These are phyloP conservation scores for Cotesia congregata DNA, from an alignment of 2,888 invertebrate species.

Conservation along the genomic window DNA sequence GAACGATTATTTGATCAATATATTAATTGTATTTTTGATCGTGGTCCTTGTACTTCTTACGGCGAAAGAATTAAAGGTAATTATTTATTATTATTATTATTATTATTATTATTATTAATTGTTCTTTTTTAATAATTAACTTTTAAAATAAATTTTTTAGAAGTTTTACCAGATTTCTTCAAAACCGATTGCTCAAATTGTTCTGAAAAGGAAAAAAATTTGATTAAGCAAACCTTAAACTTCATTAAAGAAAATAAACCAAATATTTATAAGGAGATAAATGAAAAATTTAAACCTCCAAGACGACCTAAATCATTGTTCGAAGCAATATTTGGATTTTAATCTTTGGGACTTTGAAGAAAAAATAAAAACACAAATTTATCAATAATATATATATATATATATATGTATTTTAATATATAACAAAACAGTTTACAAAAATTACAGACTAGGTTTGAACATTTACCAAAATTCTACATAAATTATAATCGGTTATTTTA, in stretches of 20 bases:
- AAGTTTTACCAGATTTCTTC: conserved; percentile 47
- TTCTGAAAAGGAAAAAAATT: conserved; percentile 39
- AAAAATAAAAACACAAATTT: not conserved
- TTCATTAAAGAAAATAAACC: conserved; percentile 41
- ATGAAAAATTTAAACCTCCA: conserved; percentile 50
- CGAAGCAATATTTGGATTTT: not conserved
- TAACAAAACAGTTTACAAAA: not conserved
- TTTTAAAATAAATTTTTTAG: conserved; percentile 38
- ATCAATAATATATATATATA: not conserved
- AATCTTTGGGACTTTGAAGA: not conserved
- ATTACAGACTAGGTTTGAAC: not conserved
- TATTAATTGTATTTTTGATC: conserved; percentile 51
- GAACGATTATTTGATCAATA: conserved; percentile 47
- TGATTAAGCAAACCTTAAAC: conserved; percentile 40
- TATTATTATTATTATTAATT: too few species aligned
- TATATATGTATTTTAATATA: not conserved
- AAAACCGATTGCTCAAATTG: conserved; percentile 47
- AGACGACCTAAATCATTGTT: not conserved
- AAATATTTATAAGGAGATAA: conserved; percentile 40
- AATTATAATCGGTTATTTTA: not conserved
- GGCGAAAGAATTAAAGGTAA: conserved; percentile 52
- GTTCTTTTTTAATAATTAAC: not conserved
- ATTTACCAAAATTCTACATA: not conserved
- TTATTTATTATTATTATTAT: conserved; percentile 27
- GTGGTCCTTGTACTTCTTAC: conserved; percentile 50